Percentiles rank a stretch among this genome's conserved stretches.
Conservation (phyloP, 2,888 invertebrate species). For the Parasteatoda lunata region DNA sequence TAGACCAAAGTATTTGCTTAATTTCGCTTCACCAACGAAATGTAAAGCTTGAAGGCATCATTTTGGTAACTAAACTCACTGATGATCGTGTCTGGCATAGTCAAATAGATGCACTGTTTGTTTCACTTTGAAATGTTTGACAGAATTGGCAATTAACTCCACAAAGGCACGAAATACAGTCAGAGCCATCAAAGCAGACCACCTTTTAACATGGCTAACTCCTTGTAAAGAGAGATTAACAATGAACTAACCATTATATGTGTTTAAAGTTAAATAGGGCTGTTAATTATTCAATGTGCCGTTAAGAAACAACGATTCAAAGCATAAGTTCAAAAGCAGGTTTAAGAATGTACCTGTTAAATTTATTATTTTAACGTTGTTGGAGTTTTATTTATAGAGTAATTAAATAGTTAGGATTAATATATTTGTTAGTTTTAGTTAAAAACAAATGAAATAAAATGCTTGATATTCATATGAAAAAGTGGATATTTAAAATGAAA, state of each 20-base stretch:
- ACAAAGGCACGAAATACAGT: slow-evolving; percentile 40
- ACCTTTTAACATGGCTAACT: slow-evolving; percentile 29
- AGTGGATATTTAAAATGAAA: too few species aligned
- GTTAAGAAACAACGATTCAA: neutral
- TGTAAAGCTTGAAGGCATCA: slow-evolving; percentile 24
- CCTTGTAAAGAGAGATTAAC: slow-evolving; percentile 42
- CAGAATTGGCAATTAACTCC: slow-evolving; percentile 58
- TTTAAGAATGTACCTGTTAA: too few species aligned
- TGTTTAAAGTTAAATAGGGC: slow-evolving; percentile 49
- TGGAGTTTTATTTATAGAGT: slow-evolving; percentile 21
- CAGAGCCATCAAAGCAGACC: slow-evolving; percentile 48
- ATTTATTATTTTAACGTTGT: too few species aligned
- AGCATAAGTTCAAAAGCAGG: too few species aligned
- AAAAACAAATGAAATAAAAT: neutral
- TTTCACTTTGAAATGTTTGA: slow-evolving; percentile 59
- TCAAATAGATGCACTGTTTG: slow-evolving; percentile 51
- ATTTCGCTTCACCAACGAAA: slow-evolving; percentile 27
- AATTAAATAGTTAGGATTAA: slow-evolving; percentile 11
- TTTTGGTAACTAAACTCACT: slow-evolving; percentile 47
- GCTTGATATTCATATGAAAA: too few species aligned
- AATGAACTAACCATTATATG: slow-evolving; percentile 46
- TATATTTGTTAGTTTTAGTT: slow-evolving; percentile 18
- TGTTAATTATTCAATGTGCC: slow-evolving; percentile 45
- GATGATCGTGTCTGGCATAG: slow-evolving; percentile 48
- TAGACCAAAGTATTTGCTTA: slow-evolving; percentile 59